These are phyloP conservation scores for Helicoverpa armigera DNA, from an alignment of 1,140 invertebrate species.

Conservation along the genomic window DNA sequence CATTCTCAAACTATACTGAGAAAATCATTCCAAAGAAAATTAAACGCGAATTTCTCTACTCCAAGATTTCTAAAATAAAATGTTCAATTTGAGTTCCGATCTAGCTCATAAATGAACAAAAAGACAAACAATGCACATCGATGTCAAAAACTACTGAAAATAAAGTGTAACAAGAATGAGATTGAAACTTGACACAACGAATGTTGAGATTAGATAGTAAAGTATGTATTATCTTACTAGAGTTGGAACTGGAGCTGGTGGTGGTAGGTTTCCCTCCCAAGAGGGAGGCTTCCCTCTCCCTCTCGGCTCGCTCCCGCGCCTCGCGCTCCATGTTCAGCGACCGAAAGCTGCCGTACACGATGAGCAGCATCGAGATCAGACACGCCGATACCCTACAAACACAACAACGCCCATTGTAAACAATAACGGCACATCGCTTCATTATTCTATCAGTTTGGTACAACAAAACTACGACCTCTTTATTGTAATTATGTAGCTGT, in stretches of 20 bases:
- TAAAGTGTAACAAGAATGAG: too few relatives aligned
- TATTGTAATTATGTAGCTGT: slow-evolving; percentile 1
- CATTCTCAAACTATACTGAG: neutral
- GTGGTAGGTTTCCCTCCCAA: slow-evolving; percentile 75
- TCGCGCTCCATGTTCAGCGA: slow-evolving; percentile 98
- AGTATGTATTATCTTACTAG: slow-evolving; percentile 65
- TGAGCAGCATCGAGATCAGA: slow-evolving; percentile 98
- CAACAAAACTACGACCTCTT: slow-evolving; percentile 6
- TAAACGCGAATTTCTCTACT: neutral
- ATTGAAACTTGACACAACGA: too few relatives aligned
- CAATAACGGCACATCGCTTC: slow-evolving; percentile 23
- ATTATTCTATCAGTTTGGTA: neutral
- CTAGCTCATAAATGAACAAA: too few relatives aligned
- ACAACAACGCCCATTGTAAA: slow-evolving; percentile 19
- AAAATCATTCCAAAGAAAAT: slow-evolving; percentile 21
- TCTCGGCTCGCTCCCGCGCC: slow-evolving; percentile 94
- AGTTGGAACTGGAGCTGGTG: slow-evolving; percentile 72
- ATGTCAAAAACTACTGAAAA: too few relatives aligned
- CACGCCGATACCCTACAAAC: slow-evolving; percentile 95
- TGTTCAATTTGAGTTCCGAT: neutral
- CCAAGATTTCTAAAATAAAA: neutral
- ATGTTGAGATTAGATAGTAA: too few relatives aligned
- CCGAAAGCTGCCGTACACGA: slow-evolving; percentile 98
- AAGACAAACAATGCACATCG: too few relatives aligned
- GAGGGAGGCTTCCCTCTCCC: slow-evolving; percentile 88